Base-by-base conservation (phyloP, 2,888 invertebrate species). In the Meta bourneti region DNA sequence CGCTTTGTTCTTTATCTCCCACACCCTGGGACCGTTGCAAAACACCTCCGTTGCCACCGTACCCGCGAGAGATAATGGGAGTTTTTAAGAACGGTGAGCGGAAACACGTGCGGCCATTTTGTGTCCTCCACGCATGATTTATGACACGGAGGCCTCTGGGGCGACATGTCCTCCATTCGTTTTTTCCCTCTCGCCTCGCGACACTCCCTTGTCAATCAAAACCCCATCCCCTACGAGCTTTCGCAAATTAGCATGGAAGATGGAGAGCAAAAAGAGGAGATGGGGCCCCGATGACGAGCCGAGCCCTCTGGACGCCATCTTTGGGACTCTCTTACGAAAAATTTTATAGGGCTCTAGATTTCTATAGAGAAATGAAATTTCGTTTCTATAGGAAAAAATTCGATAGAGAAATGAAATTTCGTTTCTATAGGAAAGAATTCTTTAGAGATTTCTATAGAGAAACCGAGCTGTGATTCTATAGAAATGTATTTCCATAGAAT, bases 41-140 rank as follows among this genome's bases (percentile, higher is more conserved):
- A 75, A 34, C 34, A 75, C 75, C 75, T 48, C 52, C 20, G 20
- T 19, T 11, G 20, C 79, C 20, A 84, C 54, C 13, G 84, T 48
- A 19, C 5, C 51, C n/a, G 52, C 49, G 71, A 71, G 82, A 72
- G 74, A 74, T 84, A 84, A 84, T 84, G 80, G 74, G 85, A 86
- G 85, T 91, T 91, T 91, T 91, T 82, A 77, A 90, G 82, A 34
- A 34, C 34, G 34, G 34, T 4, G 82, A 75, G 82, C 82, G 83
- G 34, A 87, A 91, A 87, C 87, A 91, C 91, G 87, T 79, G 83
- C 83, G 77, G 11, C 78, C 70, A 87, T 91, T 91, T 87, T 78
- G 78, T 61, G 82, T 54, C 71, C 77, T 82, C 54, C 69, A 8
- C 83, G 78, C 79, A 83, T 91, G 91, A 91, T 91, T 91, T 91